Percentiles rank a stretch among this genome's conserved stretches.
Conservation (phyloP, 2,888 invertebrate species). For the Gisinianus flammeolus region DNA sequence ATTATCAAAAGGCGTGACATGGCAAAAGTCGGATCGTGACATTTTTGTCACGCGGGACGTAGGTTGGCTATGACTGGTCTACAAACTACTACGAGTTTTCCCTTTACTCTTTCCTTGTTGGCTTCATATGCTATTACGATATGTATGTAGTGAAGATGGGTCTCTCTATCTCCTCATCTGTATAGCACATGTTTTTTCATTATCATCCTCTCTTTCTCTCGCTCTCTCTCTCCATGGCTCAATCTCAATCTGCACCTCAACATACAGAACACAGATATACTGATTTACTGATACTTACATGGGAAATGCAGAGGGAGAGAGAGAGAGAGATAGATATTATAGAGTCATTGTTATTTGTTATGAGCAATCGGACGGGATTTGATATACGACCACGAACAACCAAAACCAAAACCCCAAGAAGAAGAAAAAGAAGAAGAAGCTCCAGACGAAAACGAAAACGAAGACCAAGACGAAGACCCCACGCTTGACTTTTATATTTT, state of each 20-base stretch:
- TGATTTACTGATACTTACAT: background rate
- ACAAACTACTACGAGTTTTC: too few relatives aligned
- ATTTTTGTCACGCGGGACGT: too few relatives aligned
- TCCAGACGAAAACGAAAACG: background rate
- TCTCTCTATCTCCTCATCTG: too few relatives aligned
- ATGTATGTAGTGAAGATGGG: too few relatives aligned
- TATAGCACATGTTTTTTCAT: too few relatives aligned
- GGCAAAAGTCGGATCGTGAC: too few relatives aligned
- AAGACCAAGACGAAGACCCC: background rate
- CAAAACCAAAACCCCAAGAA: background rate
- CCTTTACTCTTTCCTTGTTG: too few relatives aligned
- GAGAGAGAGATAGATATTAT: background rate
- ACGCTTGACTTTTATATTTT: background rate
- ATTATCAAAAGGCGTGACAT: too few relatives aligned
- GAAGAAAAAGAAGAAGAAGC: background rate
- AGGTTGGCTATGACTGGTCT: too few relatives aligned
- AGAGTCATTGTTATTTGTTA: background rate
- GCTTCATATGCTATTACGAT: too few relatives aligned
- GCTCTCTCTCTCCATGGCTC: background rate
- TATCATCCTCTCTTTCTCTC: background rate
- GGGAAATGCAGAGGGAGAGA: too few relatives aligned
- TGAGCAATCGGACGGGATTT: background rate
- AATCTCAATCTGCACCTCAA: background rate
- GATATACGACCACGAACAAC: background rate
- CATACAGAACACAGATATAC: background rate